phyloP scores from a whole-genome alignment of 2,888 invertebrate genomes.

The Plagiodera versicolora region DNA sequence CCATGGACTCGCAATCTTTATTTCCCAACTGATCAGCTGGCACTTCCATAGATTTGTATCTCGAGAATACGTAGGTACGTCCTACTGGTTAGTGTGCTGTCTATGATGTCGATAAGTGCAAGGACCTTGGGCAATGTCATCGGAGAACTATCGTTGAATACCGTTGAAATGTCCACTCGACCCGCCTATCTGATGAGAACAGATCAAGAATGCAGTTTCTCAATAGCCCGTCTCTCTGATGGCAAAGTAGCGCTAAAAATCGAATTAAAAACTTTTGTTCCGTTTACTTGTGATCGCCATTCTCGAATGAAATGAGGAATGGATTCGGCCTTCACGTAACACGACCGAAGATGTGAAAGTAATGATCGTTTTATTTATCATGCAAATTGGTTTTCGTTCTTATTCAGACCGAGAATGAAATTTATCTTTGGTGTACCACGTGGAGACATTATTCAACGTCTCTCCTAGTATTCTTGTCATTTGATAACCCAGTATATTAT shows the following conservation, averaged over 20 bases:
- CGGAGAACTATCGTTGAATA: background rate
- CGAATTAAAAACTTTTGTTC: conserved; percentile 9
- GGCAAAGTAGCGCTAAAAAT: background rate
- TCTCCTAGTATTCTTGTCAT: no score
- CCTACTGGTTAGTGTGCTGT: background rate
- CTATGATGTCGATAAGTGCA: background rate
- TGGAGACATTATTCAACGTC: no score
- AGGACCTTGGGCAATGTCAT: background rate
- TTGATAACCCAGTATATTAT: no score
- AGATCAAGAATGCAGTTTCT: background rate
- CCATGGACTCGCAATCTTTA: no score
- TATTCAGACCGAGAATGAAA: no score
- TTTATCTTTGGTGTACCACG: no score
- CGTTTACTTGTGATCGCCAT: conserved; percentile 4
- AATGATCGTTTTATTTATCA: conserved; percentile 5
- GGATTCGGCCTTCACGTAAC: conserved; percentile 20
- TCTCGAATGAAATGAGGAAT: conserved; percentile 2
- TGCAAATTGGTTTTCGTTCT: background rate
- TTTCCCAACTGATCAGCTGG: background rate
- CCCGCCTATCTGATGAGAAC: background rate
- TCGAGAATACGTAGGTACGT: background rate
- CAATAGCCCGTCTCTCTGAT: background rate
- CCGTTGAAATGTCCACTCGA: conserved; percentile 1
- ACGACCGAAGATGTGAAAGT: conserved; percentile 21
- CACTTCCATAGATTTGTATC: background rate